Base-by-base conservation (phyloP, 1,140 invertebrate species). In the Centruroides vittatus region DNA sequence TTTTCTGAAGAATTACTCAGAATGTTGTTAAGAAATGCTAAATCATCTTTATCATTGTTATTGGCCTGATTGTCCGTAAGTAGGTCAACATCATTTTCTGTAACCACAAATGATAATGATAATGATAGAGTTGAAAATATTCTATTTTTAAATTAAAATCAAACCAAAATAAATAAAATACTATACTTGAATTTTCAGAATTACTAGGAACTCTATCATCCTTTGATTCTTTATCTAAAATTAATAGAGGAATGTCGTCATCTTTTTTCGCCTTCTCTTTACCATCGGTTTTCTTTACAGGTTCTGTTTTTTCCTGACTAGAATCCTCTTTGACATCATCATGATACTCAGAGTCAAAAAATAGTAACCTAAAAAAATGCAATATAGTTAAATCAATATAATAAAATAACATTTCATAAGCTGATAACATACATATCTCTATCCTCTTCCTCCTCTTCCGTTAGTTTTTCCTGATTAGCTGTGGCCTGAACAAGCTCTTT, bases 401-500 rank as follows among this genome's bases (percentile, higher is more conserved):
- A 6, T 41, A 6, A 41, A 6, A 0, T 41, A 6, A 41, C 41
- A 41, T 41, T 41, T 5, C 5, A 8, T 8, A 41, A 41, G 23
- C 23, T 23, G 23, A 23, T 23, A 9, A 62, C 61, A 59, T 52
- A 66, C 66, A 58, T 54, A 61, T 65, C 64, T 66, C 61, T 65
- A 57, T 67, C 60, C 41, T 57, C 50, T 3, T 41, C 41, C 8
- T 41, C 41, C 5, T 41, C 41, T 8, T 41, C 41, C 8, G 41
- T 41, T 41, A 41, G 60, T 59, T 73, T 67, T 41, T 59, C 60
- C n/a, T 61, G 60, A 60, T 66, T 69, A 8, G 73, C 73, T 60
- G 74, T 80, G 73, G 78, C 76, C 66, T 82, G 80, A 8, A 82
- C 81, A 59, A 77, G 63, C 63, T 74, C 73, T 64, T 72, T 73